Conservation (phyloP, 2,113 vertebrate genomes). For the Orthonyx spaldingii region DNA sequence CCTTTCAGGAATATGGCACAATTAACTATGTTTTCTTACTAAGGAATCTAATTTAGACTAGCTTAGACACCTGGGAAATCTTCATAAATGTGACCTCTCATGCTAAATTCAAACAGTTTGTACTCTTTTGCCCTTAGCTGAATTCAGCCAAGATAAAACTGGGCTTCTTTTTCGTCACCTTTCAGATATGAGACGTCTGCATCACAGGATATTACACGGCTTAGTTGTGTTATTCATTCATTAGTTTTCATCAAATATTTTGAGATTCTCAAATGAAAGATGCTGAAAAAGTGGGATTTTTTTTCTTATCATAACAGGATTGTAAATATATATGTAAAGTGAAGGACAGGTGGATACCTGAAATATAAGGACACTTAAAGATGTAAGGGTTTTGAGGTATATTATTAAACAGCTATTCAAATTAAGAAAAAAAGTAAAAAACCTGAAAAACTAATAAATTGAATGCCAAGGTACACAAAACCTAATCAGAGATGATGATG, state of each 20-base stretch:
- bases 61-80: background rate
- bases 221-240: background rate
- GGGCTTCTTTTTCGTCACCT: background rate
- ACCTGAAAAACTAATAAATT: background rate
- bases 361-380: background rate
- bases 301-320: background rate
- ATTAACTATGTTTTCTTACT: background rate
- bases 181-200: background rate
- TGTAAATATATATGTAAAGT: background rate
- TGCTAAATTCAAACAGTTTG: background rate
- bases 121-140: background rate
- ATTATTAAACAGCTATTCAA: background rate
- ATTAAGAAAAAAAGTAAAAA: background rate
- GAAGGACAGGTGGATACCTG: background rate
- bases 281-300: background rate
- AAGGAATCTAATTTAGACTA: background rate
- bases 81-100: background rate
- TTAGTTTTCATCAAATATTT: background rate
- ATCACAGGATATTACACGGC: background rate
- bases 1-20: background rate
- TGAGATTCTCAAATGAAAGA: background rate
- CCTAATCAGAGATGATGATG: background rate
- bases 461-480: background rate
- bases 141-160: background rate
- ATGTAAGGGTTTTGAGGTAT: background rate